These are phyloP conservation scores for Oceanites oceanicus DNA, from an alignment of 2,113 vertebrate genomes.

Conservation along the genomic window DNA sequence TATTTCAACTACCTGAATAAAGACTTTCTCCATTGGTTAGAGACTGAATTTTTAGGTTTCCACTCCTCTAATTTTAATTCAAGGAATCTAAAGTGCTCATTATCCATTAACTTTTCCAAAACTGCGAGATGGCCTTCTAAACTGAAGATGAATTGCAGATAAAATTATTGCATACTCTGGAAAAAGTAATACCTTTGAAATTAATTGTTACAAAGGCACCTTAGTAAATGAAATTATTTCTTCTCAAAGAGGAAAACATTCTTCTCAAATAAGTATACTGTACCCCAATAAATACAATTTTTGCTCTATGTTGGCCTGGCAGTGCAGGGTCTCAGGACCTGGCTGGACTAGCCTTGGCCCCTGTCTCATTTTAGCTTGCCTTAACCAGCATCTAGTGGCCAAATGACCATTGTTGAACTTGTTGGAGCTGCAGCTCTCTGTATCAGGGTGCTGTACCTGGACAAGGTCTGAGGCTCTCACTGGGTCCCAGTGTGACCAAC, in stretches of 20 bases:
- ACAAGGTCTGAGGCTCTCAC: neutral
- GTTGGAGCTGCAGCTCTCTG: rapidly evolving
- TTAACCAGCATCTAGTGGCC: rapidly evolving
- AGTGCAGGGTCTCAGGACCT: neutral
- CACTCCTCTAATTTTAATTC: neutral
- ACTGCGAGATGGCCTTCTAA: neutral
- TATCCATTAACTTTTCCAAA: neutral
- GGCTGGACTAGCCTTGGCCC: neutral
- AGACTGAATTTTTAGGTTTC: neutral
- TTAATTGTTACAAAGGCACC: neutral
- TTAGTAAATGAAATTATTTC: neutral
- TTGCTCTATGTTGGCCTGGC: neutral
- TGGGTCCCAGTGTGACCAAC: neutral
- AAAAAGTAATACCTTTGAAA: neutral
- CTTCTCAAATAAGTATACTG: neutral
- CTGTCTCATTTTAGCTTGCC: neutral
- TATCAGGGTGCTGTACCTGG: neutral
- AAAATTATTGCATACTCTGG: neutral
- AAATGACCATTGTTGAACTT: neutral
- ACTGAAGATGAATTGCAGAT: neutral
- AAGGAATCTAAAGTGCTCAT: neutral
- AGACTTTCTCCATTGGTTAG: neutral
- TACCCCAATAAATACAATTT: neutral
- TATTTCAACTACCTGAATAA: neutral
- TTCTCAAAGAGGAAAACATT: neutral